Base-by-base conservation (phyloP, 2,797 vertebrate species). In the Brachymystax lenok region DNA sequence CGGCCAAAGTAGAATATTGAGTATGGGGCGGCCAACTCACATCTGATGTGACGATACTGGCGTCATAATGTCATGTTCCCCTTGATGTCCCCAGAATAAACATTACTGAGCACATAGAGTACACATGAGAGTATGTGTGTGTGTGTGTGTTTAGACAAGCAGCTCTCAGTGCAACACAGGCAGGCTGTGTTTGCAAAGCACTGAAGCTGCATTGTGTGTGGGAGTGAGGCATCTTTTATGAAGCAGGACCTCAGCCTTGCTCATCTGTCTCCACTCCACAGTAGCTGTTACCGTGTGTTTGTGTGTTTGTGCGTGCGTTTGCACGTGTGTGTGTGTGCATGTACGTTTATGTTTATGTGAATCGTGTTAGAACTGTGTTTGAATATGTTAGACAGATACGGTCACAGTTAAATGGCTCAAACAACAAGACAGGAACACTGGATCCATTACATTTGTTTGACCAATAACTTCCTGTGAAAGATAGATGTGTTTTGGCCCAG, bases 401-500 rank as follows among this genome's bases (percentile, higher is more conserved):
- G 82, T 71, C 84, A 88, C 5, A 33, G 89, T 90, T 84, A 74
- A 69, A 16, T 21, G 51, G 64, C 51, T 69, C 52, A 35, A 51
- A 74, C 71, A 89, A 83, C 82, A 87, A 76, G 77, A 83, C 79
- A 77, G 84, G 86, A 88, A 88, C 86, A 90, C 88, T 83, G 77
- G 74, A 76, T 84, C 85, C 78, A 81, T 83, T 87, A 59, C 75
- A 33, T 91, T 84, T 92, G 89, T 92, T 93, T 92, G 92, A 91
- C 84, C 85, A 88, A 87, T 90, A 74, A 89, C 89, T 93, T 94
- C 91, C 93, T 93, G 92, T 86, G 78, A 84, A 84, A 90, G 91
- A 93, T 89, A 71, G 85, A 93, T 91, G 91, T 85, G 86, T 88
- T 89, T 81, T 89, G 81, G 83, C 76, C 4, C 21, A 1, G 74